A percentile compares a stretch with the other conserved stretches of the same genome.
Evolutionary conservation across 2,797 vertebrate genomes (phyloP).

Genomic region (Knipowitschia caucasica): DNA sequence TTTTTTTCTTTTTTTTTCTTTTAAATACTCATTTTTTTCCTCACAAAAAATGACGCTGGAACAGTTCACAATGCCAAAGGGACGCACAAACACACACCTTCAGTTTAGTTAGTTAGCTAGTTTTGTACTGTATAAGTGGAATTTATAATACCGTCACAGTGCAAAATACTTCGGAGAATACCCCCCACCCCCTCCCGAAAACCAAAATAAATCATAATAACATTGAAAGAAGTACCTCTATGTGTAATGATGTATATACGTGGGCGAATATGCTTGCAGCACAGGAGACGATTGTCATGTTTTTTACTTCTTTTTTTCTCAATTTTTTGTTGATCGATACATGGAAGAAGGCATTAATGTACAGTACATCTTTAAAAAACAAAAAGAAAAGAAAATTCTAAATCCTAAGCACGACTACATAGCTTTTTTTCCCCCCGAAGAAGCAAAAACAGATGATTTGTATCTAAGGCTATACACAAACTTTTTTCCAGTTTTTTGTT

Average conservation of each 20-base stretch:
- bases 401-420: slow-evolving; percentile 78
- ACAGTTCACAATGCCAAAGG: slow-evolving; percentile 82
- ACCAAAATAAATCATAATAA: slow-evolving; percentile 50
- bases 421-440: slow-evolving; percentile 63
- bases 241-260: slow-evolving; percentile 73
- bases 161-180: slow-evolving; percentile 80
- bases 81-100: slow-evolving; percentile 81
- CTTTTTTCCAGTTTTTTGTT: slow-evolving; percentile 70
- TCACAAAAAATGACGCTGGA: slow-evolving; percentile 77
- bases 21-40: slow-evolving; percentile 61
- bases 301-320: slow-evolving; percentile 66
- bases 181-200: no score
- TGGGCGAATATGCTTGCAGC: slow-evolving; percentile 76
- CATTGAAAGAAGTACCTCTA: slow-evolving; percentile 55
- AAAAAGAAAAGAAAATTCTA: slow-evolving; percentile 64
- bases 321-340: slow-evolving; percentile 68
- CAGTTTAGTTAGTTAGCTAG: slow-evolving; percentile 79
- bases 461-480: slow-evolving; percentile 83
- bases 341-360: slow-evolving; percentile 83
- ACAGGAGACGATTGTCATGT: slow-evolving; percentile 85
- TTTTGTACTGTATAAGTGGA: slow-evolving; percentile 81
- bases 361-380: slow-evolving; percentile 79
- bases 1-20: slow-evolving; percentile 62
- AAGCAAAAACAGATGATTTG: slow-evolving; percentile 80
- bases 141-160: slow-evolving; percentile 84